Evolutionary conservation across 1,140 invertebrate species (phyloP).

Genomic region (Penaeus japonicus): DNA sequence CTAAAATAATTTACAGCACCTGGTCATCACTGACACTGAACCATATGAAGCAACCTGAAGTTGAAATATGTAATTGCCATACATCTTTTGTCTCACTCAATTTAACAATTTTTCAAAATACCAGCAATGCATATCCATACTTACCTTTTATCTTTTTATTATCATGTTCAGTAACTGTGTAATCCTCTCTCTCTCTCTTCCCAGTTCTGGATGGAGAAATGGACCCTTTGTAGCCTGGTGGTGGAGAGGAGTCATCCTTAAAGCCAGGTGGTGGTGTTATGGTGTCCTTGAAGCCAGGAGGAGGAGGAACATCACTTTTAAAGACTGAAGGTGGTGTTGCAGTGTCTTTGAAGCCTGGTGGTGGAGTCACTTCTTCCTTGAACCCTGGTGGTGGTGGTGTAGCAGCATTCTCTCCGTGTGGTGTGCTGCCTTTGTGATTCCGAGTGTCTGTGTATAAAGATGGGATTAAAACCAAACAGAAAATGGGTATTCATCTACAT

Average conservation of each 20-base stretch:
- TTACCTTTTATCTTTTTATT: slow-evolving; percentile 22
- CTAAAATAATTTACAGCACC: no score
- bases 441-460: no score
- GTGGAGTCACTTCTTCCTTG: background rate
- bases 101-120: no score
- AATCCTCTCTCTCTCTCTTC: background rate
- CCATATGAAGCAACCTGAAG: no score
- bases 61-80: no score
- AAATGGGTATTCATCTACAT: no score
- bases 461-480: no score
- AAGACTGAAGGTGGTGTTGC: slow-evolving; percentile 30
- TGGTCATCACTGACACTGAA: no score
- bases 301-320: background rate
- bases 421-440: background rate
- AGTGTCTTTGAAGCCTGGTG: slow-evolving; percentile 14
- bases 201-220: background rate
- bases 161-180: background rate
- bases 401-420: background rate
- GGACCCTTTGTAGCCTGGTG: slow-evolving; percentile 24
- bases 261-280: slow-evolving; percentile 40
- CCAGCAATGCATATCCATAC: no score
- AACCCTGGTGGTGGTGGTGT: background rate
- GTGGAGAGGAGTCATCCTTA: background rate
- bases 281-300: slow-evolving; percentile 20
- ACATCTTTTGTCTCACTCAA: no score